A percentile compares a stretch with the other conserved stretches of the same genome.
Evolutionary conservation across 2,888 invertebrate genomes (phyloP).

Genomic region (Ariolimax columbianus): DNA sequence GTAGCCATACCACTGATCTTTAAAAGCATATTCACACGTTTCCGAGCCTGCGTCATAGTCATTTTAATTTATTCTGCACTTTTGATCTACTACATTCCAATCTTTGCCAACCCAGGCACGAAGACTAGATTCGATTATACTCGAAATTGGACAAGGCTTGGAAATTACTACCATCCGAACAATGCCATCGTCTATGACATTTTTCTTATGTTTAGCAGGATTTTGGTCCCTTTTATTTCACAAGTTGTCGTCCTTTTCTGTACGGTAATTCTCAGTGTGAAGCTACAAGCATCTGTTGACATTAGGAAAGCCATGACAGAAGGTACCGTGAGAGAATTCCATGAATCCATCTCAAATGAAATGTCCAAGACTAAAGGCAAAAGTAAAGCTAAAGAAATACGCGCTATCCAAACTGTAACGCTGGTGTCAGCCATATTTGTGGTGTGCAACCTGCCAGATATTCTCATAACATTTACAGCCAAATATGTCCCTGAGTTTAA

Average conservation of each 20-base stretch:
- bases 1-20: constrained; percentile 32
- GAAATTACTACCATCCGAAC: background rate
- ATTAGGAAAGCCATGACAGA: background rate
- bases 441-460: constrained; percentile 26
- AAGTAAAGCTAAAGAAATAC: background rate
- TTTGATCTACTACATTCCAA: constrained; percentile 12
- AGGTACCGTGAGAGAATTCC: background rate
- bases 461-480: background rate
- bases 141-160: constrained; percentile 5
- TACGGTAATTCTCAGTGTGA: background rate
- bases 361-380: background rate
- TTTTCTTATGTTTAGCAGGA: constrained; percentile 9
- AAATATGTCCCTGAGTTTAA: constrained; percentile 10
- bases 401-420: constrained; percentile 34
- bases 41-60: background rate
- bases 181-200: background rate
- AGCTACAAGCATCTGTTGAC: background rate
- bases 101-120: constrained; percentile 1
- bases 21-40: constrained; percentile 17
- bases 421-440: constrained; percentile 36
- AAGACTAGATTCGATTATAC: background rate
- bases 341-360: background rate
- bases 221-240: background rate
- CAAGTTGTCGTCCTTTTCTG: constrained; percentile 3
- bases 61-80: background rate